These are phyloP conservation scores for Podotricha telesiphe DNA, from an alignment of 2,888 invertebrate genomes.

Conservation along the genomic window DNA sequence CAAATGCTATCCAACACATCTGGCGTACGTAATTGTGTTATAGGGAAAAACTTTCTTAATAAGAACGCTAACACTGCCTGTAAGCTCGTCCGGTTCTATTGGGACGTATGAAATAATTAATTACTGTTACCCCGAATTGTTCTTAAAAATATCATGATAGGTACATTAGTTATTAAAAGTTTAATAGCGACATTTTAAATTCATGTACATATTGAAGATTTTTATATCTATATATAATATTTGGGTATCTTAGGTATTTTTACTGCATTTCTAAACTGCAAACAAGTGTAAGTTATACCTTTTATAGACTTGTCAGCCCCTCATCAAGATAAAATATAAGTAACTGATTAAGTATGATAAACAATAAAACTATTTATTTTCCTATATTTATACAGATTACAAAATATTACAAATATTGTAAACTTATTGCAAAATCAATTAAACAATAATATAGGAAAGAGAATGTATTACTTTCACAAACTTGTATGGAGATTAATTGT, in stretches of 20 bases:
- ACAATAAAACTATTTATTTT: not conserved
- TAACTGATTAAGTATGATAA: not conserved
- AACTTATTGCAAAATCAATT: not conserved
- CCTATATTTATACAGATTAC: not conserved
- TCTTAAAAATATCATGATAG: not conserved
- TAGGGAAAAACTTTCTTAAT: slow-evolving; percentile 82
- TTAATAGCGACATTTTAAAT: not conserved
- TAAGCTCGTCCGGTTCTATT: slow-evolving; percentile 59
- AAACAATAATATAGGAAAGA: not conserved
- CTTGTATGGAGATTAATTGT: not conserved
- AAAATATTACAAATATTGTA: not conserved
- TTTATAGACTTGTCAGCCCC: not conserved
- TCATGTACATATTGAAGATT: too few relatives aligned
- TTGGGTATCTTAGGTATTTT: too few relatives aligned
- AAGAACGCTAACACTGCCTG: slow-evolving; percentile 66
- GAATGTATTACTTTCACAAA: not conserved
- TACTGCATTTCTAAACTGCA: not conserved
- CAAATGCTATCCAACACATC: slow-evolving; percentile 73
- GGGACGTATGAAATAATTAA: slow-evolving; percentile 62
- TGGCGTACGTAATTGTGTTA: slow-evolving; percentile 81
- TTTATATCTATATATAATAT: too few relatives aligned
- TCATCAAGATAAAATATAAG: not conserved
- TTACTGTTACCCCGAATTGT: slow-evolving; percentile 3
- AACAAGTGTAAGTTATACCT: not conserved
- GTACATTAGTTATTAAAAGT: not conserved